Evolutionary conservation across 2,113 vertebrate genomes (phyloP).

Genomic region (Halichoerus grypus): DNA sequence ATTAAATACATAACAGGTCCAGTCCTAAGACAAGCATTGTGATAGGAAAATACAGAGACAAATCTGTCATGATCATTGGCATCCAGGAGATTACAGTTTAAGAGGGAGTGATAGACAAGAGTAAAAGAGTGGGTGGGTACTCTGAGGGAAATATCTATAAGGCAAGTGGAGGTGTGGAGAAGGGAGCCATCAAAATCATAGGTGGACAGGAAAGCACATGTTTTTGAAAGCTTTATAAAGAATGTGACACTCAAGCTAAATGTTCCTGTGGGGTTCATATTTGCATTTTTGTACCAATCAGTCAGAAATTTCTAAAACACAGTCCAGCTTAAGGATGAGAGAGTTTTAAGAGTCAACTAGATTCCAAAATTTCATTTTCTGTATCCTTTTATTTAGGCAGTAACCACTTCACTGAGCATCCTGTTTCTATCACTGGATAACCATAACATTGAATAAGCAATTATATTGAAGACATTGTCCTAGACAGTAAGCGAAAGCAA

Average conservation of each 20-base stretch:
- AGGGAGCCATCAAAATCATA: neutral
- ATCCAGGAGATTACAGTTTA: neutral
- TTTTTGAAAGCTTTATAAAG: neutral
- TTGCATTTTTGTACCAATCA: neutral
- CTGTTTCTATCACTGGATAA: neutral
- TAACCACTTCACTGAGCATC: neutral
- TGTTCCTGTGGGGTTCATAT: neutral
- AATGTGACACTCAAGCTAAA: neutral
- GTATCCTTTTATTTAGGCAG: neutral
- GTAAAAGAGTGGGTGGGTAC: neutral
- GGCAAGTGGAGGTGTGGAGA: neutral
- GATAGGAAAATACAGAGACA: neutral
- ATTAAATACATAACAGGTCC: neutral
- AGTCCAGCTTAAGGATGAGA: neutral
- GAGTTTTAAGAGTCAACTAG: neutral
- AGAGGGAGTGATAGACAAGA: neutral
- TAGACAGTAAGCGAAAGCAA: neutral
- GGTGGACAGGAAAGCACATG: neutral
- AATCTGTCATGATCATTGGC: neutral
- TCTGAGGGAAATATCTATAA: neutral
- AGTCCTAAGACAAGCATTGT: neutral
- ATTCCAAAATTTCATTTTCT: conserved; percentile 16
- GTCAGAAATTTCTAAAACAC: neutral
- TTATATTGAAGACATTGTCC: neutral
- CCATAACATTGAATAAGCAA: neutral